Percentiles rank a stretch among this genome's conserved stretches.
Evolutionary conservation across 92 coral and sea anemone genomes (phyloP).

Genomic region (Parazoanthus darwini): DNA sequence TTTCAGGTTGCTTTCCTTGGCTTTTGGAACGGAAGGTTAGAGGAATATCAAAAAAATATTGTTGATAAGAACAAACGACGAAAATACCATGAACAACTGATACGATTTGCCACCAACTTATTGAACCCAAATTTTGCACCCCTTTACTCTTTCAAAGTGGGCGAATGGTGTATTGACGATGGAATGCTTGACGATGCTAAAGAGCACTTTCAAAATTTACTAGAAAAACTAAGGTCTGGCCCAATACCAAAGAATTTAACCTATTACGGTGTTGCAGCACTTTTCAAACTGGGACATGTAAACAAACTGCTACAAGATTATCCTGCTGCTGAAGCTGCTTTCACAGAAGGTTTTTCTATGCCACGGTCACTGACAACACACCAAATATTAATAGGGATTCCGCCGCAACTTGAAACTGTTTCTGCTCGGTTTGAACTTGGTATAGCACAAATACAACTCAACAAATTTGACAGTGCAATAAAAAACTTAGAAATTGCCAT

Average conservation of each 20-base stretch:
- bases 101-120: neutral
- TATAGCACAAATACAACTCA: neutral
- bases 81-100: neutral
- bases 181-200: neutral
- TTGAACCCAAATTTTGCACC: neutral
- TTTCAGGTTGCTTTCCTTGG: neutral
- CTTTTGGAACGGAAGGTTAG: no score
- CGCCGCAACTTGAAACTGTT: neutral
- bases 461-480: neutral
- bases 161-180: neutral
- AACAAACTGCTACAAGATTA: neutral
- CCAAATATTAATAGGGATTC: no score
- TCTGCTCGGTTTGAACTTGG: neutral
- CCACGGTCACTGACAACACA: no score
- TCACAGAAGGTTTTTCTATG: neutral
- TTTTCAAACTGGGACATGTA: neutral
- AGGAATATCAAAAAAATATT: no score
- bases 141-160: neutral
- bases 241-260: neutral
- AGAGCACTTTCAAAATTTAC: neutral
- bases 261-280: neutral
- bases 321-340: neutral
- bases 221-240: neutral
- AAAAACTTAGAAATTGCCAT: neutral
- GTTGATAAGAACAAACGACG: neutral